Base-by-base conservation (phyloP, 1,140 invertebrate species). In the Bombyx mori region DNA sequence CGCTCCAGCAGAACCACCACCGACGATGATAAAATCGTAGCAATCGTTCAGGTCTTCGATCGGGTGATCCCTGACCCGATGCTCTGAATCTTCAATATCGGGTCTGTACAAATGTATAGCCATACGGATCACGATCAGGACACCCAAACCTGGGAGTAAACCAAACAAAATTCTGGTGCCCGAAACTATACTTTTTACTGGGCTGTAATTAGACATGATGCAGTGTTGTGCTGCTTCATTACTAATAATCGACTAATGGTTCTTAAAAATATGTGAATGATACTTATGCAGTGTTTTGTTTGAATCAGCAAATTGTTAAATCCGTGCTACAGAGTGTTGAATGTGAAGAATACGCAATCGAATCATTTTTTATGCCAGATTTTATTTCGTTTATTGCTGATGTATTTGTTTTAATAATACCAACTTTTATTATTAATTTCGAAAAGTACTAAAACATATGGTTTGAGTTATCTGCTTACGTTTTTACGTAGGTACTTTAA, bases 1-100 rank as follows among this genome's bases (percentile, higher is more conserved):
- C 22, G 93, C 89, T 8, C 96, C 96, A 0, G 95, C 94, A 1
- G 94, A 93, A 6, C 96, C 96, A 6, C 90, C 95, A 0, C 96
- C 96, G 43, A 97, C 89, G 44, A 95, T 88, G 1, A 95, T 90
- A 56, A 94, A 95, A 73, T 95, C 94, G 57, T 95, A 95, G 22
- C 79, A 82, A 2, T 87, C 70, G 1, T 88, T 73, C 7, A 94
- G 69, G 8, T 90, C 60, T 4, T 83, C 67, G 1, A 88, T 68
- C 0, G 69, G 58, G 8, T 82, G 79, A 47, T 91, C 88, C 44
- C 78, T 77, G 0, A 93, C 82, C 7, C 92, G 88, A 63, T 92
- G 71, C 22, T 88, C 78, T 0, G 71, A 73, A 53, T 94, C 93
- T 44, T 93, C 86, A 51, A 95, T 92, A 60, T 95, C 93, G 0